phyloP scores from a whole-genome alignment of 1,140 invertebrate species.

The Palaemon carinicauda region DNA sequence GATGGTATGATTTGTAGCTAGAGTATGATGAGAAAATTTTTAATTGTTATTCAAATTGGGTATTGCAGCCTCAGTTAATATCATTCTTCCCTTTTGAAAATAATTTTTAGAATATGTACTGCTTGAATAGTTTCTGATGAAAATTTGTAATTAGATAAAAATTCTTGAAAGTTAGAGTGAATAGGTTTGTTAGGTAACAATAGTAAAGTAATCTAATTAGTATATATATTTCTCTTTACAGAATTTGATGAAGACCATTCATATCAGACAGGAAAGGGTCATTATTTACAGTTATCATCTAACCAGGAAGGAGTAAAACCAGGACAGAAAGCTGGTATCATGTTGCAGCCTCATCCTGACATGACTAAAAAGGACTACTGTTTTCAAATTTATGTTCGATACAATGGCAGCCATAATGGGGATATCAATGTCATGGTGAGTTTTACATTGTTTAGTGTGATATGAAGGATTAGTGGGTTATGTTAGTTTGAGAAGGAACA shows the following conservation, averaged over 20 bases:
- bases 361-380: constrained; percentile 24
- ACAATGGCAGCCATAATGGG: neutral
- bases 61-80: too few relatives aligned
- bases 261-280: constrained; percentile 11
- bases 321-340: neutral
- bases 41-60: too few relatives aligned
- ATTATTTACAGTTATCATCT: constrained; percentile 22
- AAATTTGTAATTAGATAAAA: neutral
- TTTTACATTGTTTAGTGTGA: neutral
- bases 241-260: neutral
- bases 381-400: constrained; percentile 29
- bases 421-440: constrained; percentile 26
- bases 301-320: neutral
- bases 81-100: too few relatives aligned
- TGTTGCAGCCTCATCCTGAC: neutral
- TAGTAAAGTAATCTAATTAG: too few relatives aligned
- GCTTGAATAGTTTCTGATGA: too few relatives aligned
- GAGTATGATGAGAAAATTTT: too few relatives aligned
- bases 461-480: too few relatives aligned
- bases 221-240: neutral
- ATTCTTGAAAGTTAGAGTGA: too few relatives aligned
- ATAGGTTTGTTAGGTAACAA: too few relatives aligned
- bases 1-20: too few relatives aligned
- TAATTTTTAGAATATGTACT: too few relatives aligned
- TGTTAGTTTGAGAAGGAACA: too few relatives aligned